Percentiles rank a stretch among this genome's conserved stretches.
These are phyloP conservation scores for Atrichornis clamosus DNA, from an alignment of 2,113 vertebrate genomes.

Conservation along the genomic window DNA sequence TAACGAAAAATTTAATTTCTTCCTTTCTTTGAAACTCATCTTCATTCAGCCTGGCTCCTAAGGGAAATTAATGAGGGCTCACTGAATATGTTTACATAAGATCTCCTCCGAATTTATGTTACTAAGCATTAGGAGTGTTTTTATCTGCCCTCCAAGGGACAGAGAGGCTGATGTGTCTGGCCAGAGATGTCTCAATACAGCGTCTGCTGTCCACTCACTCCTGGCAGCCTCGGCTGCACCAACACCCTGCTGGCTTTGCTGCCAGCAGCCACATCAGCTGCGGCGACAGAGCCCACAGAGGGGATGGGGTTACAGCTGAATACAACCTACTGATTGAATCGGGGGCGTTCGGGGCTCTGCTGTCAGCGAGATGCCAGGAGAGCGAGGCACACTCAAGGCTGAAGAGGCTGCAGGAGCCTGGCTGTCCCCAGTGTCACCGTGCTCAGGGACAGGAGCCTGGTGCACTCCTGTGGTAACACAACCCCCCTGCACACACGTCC, in stretches of 20 bases:
- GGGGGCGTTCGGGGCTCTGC: neutral
- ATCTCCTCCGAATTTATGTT: constrained; percentile 22
- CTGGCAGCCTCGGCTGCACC: neutral
- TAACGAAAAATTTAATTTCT: constrained; percentile 19
- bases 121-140: constrained; percentile 26
- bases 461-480: neutral
- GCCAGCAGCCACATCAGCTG: neutral
- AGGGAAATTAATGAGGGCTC: constrained; percentile 42
- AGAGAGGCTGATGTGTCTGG: neutral
- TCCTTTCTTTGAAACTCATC: constrained; percentile 28
- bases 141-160: constrained; percentile 1
- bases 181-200: neutral
- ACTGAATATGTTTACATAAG: constrained; percentile 50
- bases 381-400: fast-evolving
- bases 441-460: neutral
- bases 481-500: neutral
- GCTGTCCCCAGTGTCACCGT: neutral
- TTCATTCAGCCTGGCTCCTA: constrained; percentile 30
- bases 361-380: fast-evolving
- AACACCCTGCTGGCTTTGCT: neutral
- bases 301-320: neutral
- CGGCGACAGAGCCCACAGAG: neutral
- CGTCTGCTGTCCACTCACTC: neutral
- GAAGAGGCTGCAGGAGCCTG: neutral
- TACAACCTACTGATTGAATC: neutral